A percentile compares a stretch with the other conserved stretches of the same genome.
Conservation (phyloP, 1,140 invertebrate genomes). For the Lanistes nyassanus region DNA sequence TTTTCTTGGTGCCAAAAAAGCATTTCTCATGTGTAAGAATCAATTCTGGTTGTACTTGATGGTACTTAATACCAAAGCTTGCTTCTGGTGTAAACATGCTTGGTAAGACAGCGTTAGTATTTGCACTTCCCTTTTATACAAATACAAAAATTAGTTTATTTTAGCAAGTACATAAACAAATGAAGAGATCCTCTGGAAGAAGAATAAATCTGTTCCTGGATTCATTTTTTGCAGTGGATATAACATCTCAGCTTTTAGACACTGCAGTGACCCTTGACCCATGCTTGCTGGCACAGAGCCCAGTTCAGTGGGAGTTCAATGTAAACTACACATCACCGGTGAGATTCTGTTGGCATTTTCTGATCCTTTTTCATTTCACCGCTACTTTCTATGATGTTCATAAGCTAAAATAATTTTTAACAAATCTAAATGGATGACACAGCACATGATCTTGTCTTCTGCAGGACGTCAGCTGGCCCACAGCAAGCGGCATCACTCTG, state of each 20-base stretch:
- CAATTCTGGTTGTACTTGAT: too few relatives aligned
- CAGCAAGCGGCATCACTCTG: conserved; percentile 40
- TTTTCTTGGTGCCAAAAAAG: too few relatives aligned
- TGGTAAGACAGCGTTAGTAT: too few relatives aligned
- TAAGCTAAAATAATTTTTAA: not conserved
- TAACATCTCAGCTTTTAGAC: conserved; percentile 17
- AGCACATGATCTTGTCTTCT: not conserved
- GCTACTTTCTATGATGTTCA: not conserved
- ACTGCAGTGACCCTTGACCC: conserved; percentile 22
- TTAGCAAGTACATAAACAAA: too few relatives aligned
- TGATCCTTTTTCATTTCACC: not conserved
- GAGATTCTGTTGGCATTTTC: conserved; percentile 7
- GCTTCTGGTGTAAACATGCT: too few relatives aligned
- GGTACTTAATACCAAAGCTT: too few relatives aligned
- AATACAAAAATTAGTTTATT: too few relatives aligned
- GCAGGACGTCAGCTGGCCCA: conserved; percentile 47
- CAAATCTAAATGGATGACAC: conserved; percentile 3
- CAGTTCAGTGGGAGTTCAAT: conserved; percentile 33
- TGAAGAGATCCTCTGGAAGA: too few relatives aligned
- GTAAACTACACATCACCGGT: conserved; percentile 33
- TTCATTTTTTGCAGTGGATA: conserved; percentile 1
- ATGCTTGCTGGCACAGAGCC: conserved; percentile 31
- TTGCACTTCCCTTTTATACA: too few relatives aligned
- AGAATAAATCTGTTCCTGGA: not conserved
- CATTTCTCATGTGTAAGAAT: too few relatives aligned